Evolutionary conservation across 1,140 invertebrate genomes (phyloP).

Genomic region (Heliconius eleuchia): DNA sequence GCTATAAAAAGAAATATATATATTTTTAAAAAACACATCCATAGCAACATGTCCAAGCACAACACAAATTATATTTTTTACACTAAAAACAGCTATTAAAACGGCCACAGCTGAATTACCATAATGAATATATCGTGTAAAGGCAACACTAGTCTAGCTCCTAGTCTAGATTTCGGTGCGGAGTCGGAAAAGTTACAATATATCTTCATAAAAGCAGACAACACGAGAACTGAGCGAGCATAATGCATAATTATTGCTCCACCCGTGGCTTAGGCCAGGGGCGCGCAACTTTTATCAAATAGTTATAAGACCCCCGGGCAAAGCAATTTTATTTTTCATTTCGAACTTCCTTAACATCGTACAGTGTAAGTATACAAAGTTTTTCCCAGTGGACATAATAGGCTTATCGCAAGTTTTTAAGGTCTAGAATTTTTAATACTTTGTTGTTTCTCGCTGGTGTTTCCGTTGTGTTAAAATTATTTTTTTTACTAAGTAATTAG

Average conservation of each 20-base stretch:
- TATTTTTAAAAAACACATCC: too few species aligned
- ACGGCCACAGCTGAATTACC: background rate
- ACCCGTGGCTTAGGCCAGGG: slow-evolving; percentile 31
- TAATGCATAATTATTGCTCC: slow-evolving; percentile 39
- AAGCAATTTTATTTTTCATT: slow-evolving; percentile 38
- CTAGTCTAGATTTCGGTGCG: slow-evolving; percentile 25
- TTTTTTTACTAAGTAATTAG: background rate
- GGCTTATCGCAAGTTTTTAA: slow-evolving; percentile 38
- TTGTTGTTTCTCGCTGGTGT: slow-evolving; percentile 1
- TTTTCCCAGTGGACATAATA: slow-evolving; percentile 27
- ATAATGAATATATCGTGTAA: slow-evolving; percentile 24
- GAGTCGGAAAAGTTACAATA: slow-evolving; percentile 34
- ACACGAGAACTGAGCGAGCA: slow-evolving; percentile 35
- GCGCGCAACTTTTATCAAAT: slow-evolving; percentile 38
- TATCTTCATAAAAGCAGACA: slow-evolving; percentile 40
- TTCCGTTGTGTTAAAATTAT: slow-evolving; percentile 2
- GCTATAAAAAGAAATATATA: too few species aligned
- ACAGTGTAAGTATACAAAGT: slow-evolving; percentile 20
- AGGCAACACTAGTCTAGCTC: slow-evolving; percentile 22
- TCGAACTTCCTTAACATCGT: slow-evolving; percentile 30
- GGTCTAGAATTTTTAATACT: slow-evolving; percentile 34
- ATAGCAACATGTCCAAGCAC: too few species aligned
- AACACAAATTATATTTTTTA: background rate
- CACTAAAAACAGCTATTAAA: background rate
- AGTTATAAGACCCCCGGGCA: slow-evolving; percentile 30